Conservation (phyloP, 2,113 vertebrate genomes). For the Cephalopterus ornatus region DNA sequence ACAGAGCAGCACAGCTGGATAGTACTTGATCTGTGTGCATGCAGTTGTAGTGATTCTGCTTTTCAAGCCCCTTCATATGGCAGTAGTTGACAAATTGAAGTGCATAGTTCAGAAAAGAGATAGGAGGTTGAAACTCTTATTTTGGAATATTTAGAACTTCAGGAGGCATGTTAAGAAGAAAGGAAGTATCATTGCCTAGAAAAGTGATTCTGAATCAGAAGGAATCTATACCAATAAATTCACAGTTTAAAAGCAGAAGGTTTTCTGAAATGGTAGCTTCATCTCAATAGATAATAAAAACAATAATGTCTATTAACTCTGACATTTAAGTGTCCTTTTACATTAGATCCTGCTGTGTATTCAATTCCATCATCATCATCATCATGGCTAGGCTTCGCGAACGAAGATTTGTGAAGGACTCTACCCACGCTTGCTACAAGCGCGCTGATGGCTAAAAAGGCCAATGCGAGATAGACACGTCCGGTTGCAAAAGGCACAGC, state of each 20-base stretch:
- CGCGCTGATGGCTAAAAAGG: too few species aligned
- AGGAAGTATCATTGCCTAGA: neutral
- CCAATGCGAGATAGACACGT: too few species aligned
- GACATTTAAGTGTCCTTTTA: neutral
- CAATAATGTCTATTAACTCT: neutral
- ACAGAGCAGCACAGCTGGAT: neutral
- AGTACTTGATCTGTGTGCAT: neutral
- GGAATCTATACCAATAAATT: neutral
- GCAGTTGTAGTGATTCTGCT: neutral
- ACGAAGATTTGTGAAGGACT: too few species aligned
- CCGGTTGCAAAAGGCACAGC: too few species aligned
- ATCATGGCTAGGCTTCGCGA: too few species aligned
- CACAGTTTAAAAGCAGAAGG: neutral
- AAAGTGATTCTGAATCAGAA: neutral
- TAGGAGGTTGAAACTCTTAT: neutral
- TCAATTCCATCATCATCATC: too few species aligned
- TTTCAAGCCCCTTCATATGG: neutral
- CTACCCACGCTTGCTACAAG: too few species aligned
- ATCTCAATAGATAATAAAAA: neutral
- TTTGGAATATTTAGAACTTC: neutral
- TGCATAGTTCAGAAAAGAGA: neutral
- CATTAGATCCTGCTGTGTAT: neutral
- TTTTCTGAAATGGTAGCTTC: neutral
- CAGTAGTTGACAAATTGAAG: neutral
- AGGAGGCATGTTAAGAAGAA: neutral